phyloP scores from a whole-genome alignment of 2,888 invertebrate species.

The Mythimna albipuncta region DNA sequence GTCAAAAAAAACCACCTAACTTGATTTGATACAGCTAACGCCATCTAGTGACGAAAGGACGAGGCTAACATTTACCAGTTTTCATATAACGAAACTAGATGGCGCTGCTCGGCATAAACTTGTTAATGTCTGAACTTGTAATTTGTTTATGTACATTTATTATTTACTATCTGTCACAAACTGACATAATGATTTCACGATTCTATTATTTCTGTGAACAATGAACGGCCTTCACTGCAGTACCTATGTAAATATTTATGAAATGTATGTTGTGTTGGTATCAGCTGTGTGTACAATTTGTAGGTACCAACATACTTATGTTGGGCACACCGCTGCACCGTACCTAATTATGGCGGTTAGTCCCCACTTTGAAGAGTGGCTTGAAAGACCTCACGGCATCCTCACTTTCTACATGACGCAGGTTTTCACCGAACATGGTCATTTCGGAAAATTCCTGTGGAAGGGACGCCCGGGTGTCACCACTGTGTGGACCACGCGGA shows the following conservation, averaged over 20 bases:
- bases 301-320: not conserved
- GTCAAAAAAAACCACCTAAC: no score
- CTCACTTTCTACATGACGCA: no score
- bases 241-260: constrained; percentile 29
- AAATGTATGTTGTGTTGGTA: not conserved
- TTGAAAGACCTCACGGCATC: no score
- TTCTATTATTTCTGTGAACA: constrained; percentile 51
- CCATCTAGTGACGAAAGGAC: constrained; percentile 9
- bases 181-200: constrained; percentile 33
- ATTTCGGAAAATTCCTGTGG: no score
- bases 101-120: constrained; percentile 3
- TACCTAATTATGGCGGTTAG: no score
- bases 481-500: no score
- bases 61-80: not conserved
- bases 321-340: no score
- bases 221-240: constrained; percentile 34
- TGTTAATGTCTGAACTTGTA: not conserved
- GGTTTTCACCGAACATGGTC: no score
- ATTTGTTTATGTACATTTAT: constrained; percentile 21
- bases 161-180: not conserved
- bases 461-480: no score
- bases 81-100: constrained; percentile 20
- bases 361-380: no score
- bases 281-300: no score
- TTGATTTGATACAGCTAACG: not conserved